A percentile compares a stretch with the other conserved stretches of the same genome.
Evolutionary conservation across 1,140 invertebrate genomes (phyloP).

Genomic region (Brachionus paranguensis): DNA sequence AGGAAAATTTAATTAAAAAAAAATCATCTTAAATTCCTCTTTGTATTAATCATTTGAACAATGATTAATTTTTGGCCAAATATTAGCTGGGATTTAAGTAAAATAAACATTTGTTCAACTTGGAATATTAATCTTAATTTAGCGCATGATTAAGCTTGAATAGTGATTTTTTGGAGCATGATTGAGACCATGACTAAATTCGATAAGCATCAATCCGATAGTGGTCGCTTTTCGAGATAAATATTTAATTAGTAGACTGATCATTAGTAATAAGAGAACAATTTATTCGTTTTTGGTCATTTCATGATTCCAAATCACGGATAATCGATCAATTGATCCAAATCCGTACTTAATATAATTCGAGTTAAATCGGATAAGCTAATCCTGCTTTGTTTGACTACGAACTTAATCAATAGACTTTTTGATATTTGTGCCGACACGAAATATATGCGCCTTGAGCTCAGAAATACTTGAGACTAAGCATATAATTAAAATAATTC

Average conservation of each 20-base stretch:
- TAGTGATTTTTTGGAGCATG: neutral
- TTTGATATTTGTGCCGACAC: neutral
- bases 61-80: neutral
- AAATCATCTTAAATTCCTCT: neutral
- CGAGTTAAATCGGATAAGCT: neutral
- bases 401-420: neutral
- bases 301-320: neutral
- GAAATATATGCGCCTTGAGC: neutral
- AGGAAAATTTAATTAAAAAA: no score
- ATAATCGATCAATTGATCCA: slow-evolving; percentile 21
- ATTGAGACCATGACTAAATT: neutral
- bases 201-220: neutral
- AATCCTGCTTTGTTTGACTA: neutral
- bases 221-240: slow-evolving; percentile 4
- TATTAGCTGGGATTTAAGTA: neutral
- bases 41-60: neutral
- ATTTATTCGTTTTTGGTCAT: neutral
- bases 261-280: neutral
- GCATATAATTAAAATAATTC: neutral
- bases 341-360: neutral
- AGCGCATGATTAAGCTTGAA: neutral
- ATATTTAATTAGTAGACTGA: neutral
- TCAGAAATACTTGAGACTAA: neutral
- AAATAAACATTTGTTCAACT: neutral
- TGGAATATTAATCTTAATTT: neutral